Percentiles rank a stretch among this genome's conserved stretches.
phyloP scores from a whole-genome alignment of 2,888 invertebrate genomes.

The Metacarcinus magister region DNA sequence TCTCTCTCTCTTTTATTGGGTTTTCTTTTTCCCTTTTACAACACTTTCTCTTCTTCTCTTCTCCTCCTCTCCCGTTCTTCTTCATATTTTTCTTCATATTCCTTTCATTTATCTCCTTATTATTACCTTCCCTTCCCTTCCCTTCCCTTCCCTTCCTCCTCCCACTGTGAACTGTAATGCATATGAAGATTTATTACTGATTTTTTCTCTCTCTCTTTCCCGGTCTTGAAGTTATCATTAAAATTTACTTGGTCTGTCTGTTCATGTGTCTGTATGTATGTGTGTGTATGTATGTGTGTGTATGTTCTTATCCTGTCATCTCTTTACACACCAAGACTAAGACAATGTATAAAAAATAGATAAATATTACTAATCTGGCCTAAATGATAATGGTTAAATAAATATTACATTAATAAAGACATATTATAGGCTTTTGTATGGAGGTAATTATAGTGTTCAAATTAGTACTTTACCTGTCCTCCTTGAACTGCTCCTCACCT shows the following conservation, averaged over 20 bases:
- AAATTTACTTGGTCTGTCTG: too few relatives aligned
- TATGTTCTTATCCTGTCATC: neutral
- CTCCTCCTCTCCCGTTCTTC: neutral
- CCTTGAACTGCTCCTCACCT: too few relatives aligned
- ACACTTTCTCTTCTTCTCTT: neutral
- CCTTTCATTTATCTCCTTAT: neutral
- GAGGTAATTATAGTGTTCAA: too few relatives aligned
- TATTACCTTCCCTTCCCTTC: neutral
- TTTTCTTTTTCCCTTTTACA: neutral
- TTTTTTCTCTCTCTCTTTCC: too few relatives aligned
- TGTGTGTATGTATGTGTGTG: neutral
- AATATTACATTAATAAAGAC: too few relatives aligned
- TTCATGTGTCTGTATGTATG: neutral
- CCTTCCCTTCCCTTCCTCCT: neutral
- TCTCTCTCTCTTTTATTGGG: neutral
- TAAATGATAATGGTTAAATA: too few relatives aligned
- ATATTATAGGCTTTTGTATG: too few relatives aligned
- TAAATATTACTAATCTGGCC: neutral
- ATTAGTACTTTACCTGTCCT: too few relatives aligned
- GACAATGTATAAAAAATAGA: neutral
- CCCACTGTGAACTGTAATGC: neutral
- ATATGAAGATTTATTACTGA: too few relatives aligned
- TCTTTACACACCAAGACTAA: neutral
- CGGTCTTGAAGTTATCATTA: too few relatives aligned
- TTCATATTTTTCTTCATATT: neutral